Evolutionary conservation across 2,797 vertebrate genomes (phyloP).

Genomic region (Propithecus perrieri): DNA sequence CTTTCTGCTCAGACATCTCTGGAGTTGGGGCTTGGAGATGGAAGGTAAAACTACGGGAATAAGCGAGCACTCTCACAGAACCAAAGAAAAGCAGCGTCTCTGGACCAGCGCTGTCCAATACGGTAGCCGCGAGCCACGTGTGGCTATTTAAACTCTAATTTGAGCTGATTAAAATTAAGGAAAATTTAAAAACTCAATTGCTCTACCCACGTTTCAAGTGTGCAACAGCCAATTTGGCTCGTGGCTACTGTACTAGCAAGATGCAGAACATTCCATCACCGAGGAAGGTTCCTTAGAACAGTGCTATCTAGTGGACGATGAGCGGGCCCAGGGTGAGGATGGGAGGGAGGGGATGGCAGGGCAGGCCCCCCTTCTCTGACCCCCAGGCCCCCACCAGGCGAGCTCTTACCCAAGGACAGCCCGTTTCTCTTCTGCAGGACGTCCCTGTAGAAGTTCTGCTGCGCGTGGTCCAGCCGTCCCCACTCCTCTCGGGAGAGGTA

Average conservation of each 20-base stretch:
- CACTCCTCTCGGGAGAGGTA: constrained; percentile 78
- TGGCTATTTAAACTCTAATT: neutral
- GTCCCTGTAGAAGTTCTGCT: constrained; percentile 65
- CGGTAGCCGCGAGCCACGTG: accelerated
- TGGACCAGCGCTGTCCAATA: accelerated
- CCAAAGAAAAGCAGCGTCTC: neutral
- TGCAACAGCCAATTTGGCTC: neutral
- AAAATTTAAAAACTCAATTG: neutral
- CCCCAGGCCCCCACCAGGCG: neutral
- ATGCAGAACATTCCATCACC: neutral
- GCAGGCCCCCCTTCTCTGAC: neutral
- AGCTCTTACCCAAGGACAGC: constrained; percentile 66
- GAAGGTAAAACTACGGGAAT: neutral
- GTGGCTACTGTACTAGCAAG: neutral
- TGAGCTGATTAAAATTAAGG: neutral
- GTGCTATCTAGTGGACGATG: accelerated
- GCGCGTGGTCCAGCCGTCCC: constrained; percentile 68
- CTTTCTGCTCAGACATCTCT: neutral
- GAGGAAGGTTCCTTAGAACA: neutral
- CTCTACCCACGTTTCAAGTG: neutral
- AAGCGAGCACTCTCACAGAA: neutral
- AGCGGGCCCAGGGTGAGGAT: neutral
- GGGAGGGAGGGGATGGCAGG: neutral
- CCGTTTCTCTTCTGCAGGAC: constrained; percentile 29
- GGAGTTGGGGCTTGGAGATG: neutral